Evolutionary conservation across 2,113 vertebrate species (phyloP).

Genomic region (Damaliscus lunatus): DNA sequence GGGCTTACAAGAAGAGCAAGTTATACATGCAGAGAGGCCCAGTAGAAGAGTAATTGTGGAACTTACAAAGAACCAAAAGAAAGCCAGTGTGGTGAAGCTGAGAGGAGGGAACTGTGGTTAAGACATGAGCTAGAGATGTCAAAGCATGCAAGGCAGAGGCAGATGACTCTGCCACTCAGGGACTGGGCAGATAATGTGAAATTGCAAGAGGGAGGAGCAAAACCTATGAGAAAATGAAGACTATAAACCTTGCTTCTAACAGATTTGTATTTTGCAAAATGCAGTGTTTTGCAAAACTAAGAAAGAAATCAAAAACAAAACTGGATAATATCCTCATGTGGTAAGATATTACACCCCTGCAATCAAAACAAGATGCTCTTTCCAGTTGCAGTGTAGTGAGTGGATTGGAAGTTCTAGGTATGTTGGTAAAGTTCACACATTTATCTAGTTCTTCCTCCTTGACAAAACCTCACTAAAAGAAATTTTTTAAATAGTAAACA

Average conservation of each 20-base stretch:
- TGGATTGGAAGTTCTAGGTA: neutral
- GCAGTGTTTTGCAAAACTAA: neutral
- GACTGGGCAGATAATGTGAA: neutral
- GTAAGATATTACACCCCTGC: neutral
- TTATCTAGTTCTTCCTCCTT: neutral
- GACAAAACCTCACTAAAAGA: neutral
- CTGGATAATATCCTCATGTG: neutral
- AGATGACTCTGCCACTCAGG: neutral
- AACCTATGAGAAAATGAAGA: neutral
- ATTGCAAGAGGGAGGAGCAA: neutral
- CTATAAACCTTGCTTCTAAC: neutral
- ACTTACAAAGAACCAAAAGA: neutral
- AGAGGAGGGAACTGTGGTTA: neutral
- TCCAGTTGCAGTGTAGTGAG: neutral
- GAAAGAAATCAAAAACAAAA: neutral
- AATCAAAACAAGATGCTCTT: neutral
- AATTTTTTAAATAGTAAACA: neutral
- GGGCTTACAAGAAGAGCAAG: neutral
- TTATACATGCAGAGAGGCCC: neutral
- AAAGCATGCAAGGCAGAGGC: neutral
- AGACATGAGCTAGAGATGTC: neutral
- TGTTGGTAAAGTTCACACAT: neutral
- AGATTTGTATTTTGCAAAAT: neutral
- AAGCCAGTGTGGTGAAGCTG: neutral
- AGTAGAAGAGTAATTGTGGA: neutral